A percentile compares a stretch with the other conserved stretches of the same genome.
Conservation (phyloP, 2,888 invertebrate species). For the Muscina levida region DNA sequence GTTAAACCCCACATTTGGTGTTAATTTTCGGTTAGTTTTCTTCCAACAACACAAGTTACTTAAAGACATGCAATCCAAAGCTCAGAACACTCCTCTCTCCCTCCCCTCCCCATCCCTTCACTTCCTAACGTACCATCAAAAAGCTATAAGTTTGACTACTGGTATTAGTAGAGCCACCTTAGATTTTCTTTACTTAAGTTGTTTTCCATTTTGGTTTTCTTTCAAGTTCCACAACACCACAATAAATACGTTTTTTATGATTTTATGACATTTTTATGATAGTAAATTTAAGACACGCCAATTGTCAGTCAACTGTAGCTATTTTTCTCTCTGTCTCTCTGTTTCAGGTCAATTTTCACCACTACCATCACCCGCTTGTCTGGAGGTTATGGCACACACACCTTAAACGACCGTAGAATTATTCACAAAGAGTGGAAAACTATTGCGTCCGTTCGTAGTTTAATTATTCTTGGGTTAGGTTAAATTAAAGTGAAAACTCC, state of each 20-base stretch:
- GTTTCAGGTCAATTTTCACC: neutral
- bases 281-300: constrained; percentile 63
- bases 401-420: constrained; percentile 21
- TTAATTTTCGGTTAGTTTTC: constrained; percentile 32
- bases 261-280: constrained; percentile 66
- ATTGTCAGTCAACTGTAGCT: constrained; percentile 45
- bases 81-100: constrained; percentile 13
- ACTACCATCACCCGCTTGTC: neutral
- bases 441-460: neutral
- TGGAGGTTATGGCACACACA: neutral
- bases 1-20: constrained; percentile 33
- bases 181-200: no score
- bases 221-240: no score
- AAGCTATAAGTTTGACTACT: no score
- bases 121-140: no score
- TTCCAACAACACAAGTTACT: constrained; percentile 14
- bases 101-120: no score
- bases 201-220: no score
- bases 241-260: constrained; percentile 51
- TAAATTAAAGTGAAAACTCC: constrained; percentile 25
- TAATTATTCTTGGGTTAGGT: constrained; percentile 43
- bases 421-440: neutral
- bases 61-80: constrained; percentile 30
- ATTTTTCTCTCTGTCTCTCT: neutral
- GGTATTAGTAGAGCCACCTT: no score